Percentiles rank a stretch among this genome's conserved stretches.
phyloP scores from a whole-genome alignment of 2,113 vertebrate genomes.

The Dipodomys spectabilis region DNA sequence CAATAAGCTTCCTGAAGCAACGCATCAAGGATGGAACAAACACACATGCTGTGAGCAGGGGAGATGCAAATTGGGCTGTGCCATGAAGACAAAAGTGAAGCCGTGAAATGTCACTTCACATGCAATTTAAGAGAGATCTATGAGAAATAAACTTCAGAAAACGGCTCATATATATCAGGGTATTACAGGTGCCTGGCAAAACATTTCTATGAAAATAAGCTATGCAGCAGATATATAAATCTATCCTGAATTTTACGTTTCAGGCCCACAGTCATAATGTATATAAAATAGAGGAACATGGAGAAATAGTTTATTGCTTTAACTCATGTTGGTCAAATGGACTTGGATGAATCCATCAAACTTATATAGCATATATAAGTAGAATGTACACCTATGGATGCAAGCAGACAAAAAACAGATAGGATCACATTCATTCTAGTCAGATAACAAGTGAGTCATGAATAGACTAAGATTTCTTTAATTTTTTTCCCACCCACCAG shows the following conservation, averaged over 20 bases:
- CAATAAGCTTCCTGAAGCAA: slow-evolving; percentile 2
- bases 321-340: slow-evolving; percentile 53
- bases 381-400: background rate
- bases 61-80: slow-evolving; percentile 70
- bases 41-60: background rate
- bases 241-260: slow-evolving; percentile 68
- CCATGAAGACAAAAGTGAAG: slow-evolving; percentile 78
- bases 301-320: slow-evolving; percentile 60
- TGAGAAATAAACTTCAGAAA: slow-evolving; percentile 76
- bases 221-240: slow-evolving; percentile 63
- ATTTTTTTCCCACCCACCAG: no score
- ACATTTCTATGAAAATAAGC: slow-evolving; percentile 74
- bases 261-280: slow-evolving; percentile 70
- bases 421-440: background rate
- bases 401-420: background rate
- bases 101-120: slow-evolving; percentile 76
- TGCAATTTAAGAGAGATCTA: slow-evolving; percentile 67
- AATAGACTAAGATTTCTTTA: background rate
- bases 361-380: background rate
- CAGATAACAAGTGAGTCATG: background rate
- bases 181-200: slow-evolving; percentile 71
- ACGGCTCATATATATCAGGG: slow-evolving; percentile 66
- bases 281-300: slow-evolving; percentile 61
- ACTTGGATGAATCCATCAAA: slow-evolving; percentile 43
- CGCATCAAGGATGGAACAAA: background rate